phyloP scores from a whole-genome alignment of 2,888 invertebrate species.

The Apantesis nais region DNA sequence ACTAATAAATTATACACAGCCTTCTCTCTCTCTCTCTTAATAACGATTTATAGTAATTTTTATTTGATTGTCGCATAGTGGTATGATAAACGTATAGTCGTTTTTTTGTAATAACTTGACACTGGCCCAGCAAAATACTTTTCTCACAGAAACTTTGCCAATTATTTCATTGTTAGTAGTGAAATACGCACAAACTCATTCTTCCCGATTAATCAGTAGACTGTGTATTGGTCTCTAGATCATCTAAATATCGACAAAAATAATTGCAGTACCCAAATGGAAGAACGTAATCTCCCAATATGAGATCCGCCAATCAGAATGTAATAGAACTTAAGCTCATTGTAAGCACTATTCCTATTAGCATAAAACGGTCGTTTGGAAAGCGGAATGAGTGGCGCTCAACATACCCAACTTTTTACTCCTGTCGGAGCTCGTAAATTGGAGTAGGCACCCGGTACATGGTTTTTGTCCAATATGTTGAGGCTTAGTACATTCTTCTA shows the following conservation, averaged over 20 bases:
- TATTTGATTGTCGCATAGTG: no score
- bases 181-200: no score
- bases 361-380: conserved; percentile 69
- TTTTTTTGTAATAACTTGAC: no score
- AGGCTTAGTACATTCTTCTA: background rate
- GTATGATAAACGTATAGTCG: no score
- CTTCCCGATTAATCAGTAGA: no score
- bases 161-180: no score
- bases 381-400: conserved; percentile 49
- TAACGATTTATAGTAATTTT: no score
- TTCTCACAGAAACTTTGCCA: no score
- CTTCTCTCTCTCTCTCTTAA: no score
- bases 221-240: background rate
- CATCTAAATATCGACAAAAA: background rate
- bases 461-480: conserved; percentile 12
- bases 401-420: conserved; percentile 59
- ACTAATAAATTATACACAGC: no score
- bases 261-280: conserved; percentile 1
- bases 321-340: conserved; percentile 66
- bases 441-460: conserved; percentile 54
- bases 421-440: conserved; percentile 63
- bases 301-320: conserved; percentile 54
- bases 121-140: no score
- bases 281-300: conserved; percentile 14
- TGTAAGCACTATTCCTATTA: conserved; percentile 71